phyloP scores from a whole-genome alignment of 2,797 vertebrate species.

The Sebastes diaconus region DNA sequence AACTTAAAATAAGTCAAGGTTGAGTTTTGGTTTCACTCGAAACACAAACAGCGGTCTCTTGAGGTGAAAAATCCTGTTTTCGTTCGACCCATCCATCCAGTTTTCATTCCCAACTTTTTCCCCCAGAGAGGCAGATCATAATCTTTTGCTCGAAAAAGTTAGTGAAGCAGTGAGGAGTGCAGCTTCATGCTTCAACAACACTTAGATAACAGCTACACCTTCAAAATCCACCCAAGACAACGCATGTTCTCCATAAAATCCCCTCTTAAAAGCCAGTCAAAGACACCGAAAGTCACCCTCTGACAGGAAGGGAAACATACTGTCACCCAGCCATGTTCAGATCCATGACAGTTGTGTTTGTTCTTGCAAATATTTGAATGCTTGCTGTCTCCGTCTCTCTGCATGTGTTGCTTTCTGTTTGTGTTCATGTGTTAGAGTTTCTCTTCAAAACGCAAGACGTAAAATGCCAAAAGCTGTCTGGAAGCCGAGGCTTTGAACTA shows the following conservation, averaged over 20 bases:
- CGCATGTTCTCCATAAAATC: neutral
- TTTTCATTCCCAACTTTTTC: neutral
- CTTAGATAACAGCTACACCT: neutral
- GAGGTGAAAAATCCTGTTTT: neutral
- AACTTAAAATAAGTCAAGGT: too few relatives aligned
- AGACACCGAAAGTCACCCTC: too few relatives aligned
- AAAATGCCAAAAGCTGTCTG: neutral
- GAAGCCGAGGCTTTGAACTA: slow-evolving; percentile 6
- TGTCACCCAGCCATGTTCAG: neutral
- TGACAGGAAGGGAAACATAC: too few relatives aligned
- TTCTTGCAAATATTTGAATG: neutral
- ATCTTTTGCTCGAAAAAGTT: neutral
- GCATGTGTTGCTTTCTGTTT: neutral
- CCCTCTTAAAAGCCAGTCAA: too few relatives aligned
- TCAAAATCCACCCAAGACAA: neutral
- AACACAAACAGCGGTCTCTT: too few relatives aligned
- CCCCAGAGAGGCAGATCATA: neutral
- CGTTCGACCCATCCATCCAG: rapidly evolving
- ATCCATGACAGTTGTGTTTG: neutral
- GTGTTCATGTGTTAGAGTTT: neutral
- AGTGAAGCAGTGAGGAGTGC: neutral
- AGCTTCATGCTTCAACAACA: neutral
- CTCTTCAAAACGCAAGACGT: neutral
- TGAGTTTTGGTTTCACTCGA: too few relatives aligned
- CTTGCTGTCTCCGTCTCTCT: neutral